A percentile compares a stretch with the other conserved stretches of the same genome.
phyloP scores from a whole-genome alignment of 2,888 invertebrate genomes.

The Hirudinaria manillensis region DNA sequence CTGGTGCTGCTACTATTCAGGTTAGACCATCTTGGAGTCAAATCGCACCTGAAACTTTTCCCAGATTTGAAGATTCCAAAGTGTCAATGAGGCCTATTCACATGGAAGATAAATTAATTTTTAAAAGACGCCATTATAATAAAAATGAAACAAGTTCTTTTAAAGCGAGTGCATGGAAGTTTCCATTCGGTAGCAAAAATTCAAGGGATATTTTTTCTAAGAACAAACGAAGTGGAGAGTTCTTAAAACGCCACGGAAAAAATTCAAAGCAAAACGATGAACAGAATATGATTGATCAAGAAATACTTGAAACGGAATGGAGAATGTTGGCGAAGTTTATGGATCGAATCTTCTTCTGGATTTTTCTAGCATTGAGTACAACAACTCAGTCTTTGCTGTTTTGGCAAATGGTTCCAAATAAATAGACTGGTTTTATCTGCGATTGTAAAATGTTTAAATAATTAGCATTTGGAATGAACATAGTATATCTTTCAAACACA shows the following conservation, averaged over 20 bases:
- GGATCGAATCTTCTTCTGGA: conserved; percentile 43
- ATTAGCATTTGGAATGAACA: too few relatives aligned
- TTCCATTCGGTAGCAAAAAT: too few relatives aligned
- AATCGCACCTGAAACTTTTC: neutral
- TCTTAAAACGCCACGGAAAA: neutral
- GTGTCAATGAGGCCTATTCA: too few relatives aligned
- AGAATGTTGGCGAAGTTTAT: conserved; percentile 39
- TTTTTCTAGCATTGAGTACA: conserved; percentile 41
- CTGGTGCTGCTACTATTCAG: neutral
- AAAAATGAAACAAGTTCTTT: too few relatives aligned
- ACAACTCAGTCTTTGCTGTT: conserved; percentile 37
- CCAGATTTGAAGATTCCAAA: too few relatives aligned
- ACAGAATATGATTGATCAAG: conserved; percentile 26
- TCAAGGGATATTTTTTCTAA: too few relatives aligned
- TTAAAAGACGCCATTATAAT: too few relatives aligned
- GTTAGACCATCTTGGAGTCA: neutral
- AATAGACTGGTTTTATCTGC: neutral
- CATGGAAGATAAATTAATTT: too few relatives aligned
- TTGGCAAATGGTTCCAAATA: conserved; percentile 38
- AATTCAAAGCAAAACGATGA: neutral
- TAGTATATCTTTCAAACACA: too few relatives aligned
- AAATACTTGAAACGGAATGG: conserved; percentile 40
- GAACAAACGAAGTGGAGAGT: too few relatives aligned
- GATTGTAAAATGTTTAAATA: too few relatives aligned
- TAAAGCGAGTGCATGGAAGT: too few relatives aligned